Evolutionary conservation across 2,797 vertebrate genomes (phyloP).

Genomic region (Sebastes steindachneri): DNA sequence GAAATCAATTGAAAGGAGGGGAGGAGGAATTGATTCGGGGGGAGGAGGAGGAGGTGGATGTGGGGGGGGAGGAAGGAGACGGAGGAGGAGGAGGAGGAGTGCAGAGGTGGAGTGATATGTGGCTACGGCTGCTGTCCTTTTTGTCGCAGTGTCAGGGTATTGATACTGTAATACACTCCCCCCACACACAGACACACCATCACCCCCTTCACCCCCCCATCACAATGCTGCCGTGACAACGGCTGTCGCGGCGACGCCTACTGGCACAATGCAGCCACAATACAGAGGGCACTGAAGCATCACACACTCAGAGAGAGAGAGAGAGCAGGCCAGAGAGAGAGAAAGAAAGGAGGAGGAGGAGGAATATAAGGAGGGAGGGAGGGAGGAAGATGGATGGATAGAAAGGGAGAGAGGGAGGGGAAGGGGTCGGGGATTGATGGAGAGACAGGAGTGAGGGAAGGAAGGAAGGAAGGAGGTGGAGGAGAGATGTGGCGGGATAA

Average conservation of each 20-base stretch:
- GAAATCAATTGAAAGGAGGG: conserved; percentile 77
- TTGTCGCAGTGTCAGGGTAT: conserved; percentile 88
- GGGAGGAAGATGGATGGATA: conserved; percentile 12
- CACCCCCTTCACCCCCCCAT: conserved; percentile 47
- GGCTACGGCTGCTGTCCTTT: conserved; percentile 85
- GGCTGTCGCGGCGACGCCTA: conserved; percentile 83
- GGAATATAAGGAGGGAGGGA: conserved; percentile 45
- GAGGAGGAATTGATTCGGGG: conserved; percentile 72
- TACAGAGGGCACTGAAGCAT: conserved; percentile 85
- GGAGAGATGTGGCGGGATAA: conserved; percentile 52
- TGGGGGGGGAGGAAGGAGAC: conserved; percentile 12
- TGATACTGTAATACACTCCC: conserved; percentile 86
- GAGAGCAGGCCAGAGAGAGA: conserved; percentile 51
- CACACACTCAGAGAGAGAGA: conserved; percentile 56
- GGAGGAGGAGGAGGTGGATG: conserved; percentile 32
- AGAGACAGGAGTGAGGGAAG: conserved; percentile 42
- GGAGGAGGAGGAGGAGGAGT: conserved; percentile 58
- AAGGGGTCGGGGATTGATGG: conserved; percentile 45
- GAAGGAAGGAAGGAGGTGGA: conserved; percentile 26
- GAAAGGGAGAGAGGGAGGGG: conserved; percentile 13
- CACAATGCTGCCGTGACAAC: conserved; percentile 84
- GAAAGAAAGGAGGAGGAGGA: conserved; percentile 29
- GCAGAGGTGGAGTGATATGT: conserved; percentile 84
- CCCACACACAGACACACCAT: conserved; percentile 37
- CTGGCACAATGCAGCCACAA: conserved; percentile 85